Conservation (phyloP, 2,797 vertebrate species). For the Halcyon leucocephala region DNA sequence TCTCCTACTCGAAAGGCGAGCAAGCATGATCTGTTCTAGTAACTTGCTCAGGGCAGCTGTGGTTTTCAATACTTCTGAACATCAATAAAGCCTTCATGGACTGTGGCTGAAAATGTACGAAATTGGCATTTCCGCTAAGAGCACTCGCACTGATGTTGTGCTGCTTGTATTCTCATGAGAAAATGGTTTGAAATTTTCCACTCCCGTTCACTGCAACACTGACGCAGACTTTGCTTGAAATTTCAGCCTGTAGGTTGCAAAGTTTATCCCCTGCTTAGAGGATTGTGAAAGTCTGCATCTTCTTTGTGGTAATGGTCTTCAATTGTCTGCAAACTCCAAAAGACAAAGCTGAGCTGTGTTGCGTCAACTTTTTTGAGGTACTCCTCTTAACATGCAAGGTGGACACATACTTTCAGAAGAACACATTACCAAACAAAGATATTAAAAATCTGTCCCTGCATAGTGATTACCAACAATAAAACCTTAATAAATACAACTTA, state of each 20-base stretch:
- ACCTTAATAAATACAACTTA: neutral
- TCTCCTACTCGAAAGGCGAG: neutral
- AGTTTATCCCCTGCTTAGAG: neutral
- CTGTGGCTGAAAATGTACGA: conserved; percentile 7
- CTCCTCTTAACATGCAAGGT: neutral
- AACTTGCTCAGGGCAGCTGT: neutral
- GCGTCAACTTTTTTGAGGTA: neutral
- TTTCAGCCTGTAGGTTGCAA: neutral
- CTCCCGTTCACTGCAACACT: neutral
- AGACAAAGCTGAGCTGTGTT: neutral
- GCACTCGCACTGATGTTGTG: neutral
- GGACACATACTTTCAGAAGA: neutral
- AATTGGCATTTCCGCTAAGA: neutral
- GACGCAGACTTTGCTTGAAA: neutral
- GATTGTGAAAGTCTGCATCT: conserved; percentile 23
- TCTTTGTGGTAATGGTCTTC: neutral
- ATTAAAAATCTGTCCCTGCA: neutral
- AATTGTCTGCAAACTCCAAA: neutral
- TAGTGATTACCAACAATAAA: neutral
- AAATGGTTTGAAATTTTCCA: neutral
- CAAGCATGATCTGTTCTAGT: neutral
- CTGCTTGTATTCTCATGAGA: neutral
- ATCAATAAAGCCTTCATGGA: neutral
- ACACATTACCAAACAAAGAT: neutral
- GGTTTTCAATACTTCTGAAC: neutral